These are phyloP conservation scores for Mormyrops boulengeri DNA, from an alignment of 2,797 vertebrate genomes.

Conservation along the genomic window DNA sequence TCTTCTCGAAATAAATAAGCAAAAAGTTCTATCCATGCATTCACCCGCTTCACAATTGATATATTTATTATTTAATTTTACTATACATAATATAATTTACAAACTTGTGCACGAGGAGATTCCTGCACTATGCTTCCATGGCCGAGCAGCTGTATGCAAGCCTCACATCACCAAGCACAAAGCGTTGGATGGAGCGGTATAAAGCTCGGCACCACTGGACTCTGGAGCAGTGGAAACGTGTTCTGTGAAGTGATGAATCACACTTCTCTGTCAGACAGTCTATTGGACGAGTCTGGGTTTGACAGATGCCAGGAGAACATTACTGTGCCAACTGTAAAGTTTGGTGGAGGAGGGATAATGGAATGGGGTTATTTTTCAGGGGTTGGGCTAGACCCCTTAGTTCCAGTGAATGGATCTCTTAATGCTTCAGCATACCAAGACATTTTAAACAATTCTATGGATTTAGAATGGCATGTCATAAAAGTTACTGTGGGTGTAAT, in stretches of 20 bases:
- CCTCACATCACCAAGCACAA: background rate
- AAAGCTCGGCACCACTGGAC: background rate
- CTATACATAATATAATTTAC: background rate
- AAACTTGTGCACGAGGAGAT: background rate
- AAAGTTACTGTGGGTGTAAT: too few relatives aligned
- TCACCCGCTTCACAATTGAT: background rate
- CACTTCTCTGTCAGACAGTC: background rate
- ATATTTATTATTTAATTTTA: background rate
- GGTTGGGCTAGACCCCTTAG: background rate
- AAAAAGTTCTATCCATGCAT: background rate
- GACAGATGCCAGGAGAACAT: background rate
- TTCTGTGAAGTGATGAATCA: background rate
- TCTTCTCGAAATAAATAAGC: background rate
- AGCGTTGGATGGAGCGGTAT: background rate
- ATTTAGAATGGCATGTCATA: too few relatives aligned
- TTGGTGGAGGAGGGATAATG: background rate
- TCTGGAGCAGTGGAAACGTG: background rate
- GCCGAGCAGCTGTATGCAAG: background rate
- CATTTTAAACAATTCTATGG: background rate
- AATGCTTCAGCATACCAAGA: background rate
- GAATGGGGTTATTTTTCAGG: background rate
- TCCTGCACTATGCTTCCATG: background rate
- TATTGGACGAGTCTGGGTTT: background rate
- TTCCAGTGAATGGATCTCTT: background rate
- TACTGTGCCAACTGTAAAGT: background rate